Evolutionary conservation across 1,140 invertebrate species (phyloP), one percentile per base, ranked within the genome.

Genomic region (Coelopa frigida): DNA sequence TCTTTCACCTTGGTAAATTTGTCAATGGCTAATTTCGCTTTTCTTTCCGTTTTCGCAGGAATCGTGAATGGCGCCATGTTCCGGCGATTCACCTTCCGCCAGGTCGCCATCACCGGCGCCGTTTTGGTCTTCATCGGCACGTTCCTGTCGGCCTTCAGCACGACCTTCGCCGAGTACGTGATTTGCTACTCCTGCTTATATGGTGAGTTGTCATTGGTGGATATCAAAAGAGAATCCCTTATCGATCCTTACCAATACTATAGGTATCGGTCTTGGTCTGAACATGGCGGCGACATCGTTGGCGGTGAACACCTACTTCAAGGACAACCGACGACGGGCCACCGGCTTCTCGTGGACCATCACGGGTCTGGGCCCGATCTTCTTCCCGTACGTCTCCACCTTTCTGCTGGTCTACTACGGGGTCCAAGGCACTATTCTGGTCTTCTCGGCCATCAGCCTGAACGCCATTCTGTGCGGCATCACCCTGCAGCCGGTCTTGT

Each of bases 231-330:
- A 2, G 17, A 21, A 58, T 10, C 22, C 17, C 4, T 5, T 21
- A 15, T 38, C 17, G 5, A 31, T 26, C 18, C 12, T 5, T 32
- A 5, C 5, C 7, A 31, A 14, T 15, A 21, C 23, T n/a, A n/a
- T n/a, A 80, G 80, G 76, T 51, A 63, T 73, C 39, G 78, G 78
- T 11, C 64, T 75, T 39, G 79, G 79, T 22, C 70, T 81, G 31
- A 71, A 72, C 26, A 73, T 77, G 59, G 78, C 79, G 2, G 71
- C 79, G 24, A 79, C 75, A 49, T 73, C 73, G 14, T 53, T 80
- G 29, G 77, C 78, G 3, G 58, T 79, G 6, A 80, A 79, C 51
- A 78, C 77, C 0, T 80, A 79, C 55, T 80, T 79, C 64, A 75
- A 74, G 51, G 65, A 70, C 41, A 68, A 70, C 48, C 70, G 78